Base-by-base conservation (phyloP, 2,888 invertebrate genomes). In the Ichneumoninae sp. region DNA sequence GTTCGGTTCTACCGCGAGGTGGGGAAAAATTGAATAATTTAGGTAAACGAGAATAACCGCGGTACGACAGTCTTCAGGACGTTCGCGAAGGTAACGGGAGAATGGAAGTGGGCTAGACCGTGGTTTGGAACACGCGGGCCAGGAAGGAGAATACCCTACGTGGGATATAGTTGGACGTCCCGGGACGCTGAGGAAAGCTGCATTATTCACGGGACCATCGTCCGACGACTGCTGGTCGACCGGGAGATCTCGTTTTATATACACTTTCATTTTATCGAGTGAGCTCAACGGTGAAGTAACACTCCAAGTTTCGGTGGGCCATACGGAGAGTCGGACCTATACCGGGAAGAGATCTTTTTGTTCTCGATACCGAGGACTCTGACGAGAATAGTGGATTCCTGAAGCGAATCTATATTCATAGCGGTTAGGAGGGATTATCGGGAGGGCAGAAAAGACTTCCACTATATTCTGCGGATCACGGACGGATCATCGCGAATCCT, bases 191-290 rank as follows among this genome's bases (percentile, higher is more conserved):
- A 63, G 33, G 33, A n/a, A 63, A 74, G 60, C 40, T 74, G 74
- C 63, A 74, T 74, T 74, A 74, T 74, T 74, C 74, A 74, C 74
- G 30, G 63, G 63, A 30, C 63, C 26, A 6, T 50, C 47, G 74
- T 50, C 74, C 63, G 63, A 60, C 47, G 33, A 22, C 63, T 47
- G 63, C 47, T 16, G 47, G 13, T 36, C 50, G 50, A 50, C 33
- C 47, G 19, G 50, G 63, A 63, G 63, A 36, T 19, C 50, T 65
- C 16, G 13, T 44, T 63, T 65, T 75, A 65, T 75, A 57, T 26
- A 57, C 57, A 65, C 36, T 50, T 75, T 75, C 13, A 26, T 74
- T 74, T 74, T 63, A 74, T 74, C 63, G 47, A 33, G 60, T 26
- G 47, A 16, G 60, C 22, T 22, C 16, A 44, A 30, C 30, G 57